A percentile compares a stretch with the other conserved stretches of the same genome.
Evolutionary conservation across 2,888 invertebrate species (phyloP).

Genomic region (Hirtodrosophila alboralis): DNA sequence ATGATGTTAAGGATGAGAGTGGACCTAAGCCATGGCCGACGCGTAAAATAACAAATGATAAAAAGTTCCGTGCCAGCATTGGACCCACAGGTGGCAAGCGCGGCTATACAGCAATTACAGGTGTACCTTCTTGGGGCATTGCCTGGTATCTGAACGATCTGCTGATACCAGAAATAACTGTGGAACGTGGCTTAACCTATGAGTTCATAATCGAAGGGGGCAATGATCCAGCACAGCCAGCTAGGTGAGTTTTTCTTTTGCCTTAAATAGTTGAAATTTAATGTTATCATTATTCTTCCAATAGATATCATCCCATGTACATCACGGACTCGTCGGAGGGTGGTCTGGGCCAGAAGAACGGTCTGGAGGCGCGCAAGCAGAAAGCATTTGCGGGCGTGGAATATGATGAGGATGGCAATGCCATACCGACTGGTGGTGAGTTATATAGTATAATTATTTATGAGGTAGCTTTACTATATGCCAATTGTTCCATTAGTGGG

Average conservation of each 20-base stretch:
- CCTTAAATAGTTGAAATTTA: too few relatives aligned
- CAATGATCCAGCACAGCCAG: slow-evolving; percentile 90
- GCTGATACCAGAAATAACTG: slow-evolving; percentile 94
- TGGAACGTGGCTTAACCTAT: slow-evolving; percentile 94
- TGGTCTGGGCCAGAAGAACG: slow-evolving; percentile 92
- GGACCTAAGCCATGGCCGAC: slow-evolving; percentile 89
- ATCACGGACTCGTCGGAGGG: slow-evolving; percentile 94
- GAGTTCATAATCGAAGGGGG: slow-evolving; percentile 94
- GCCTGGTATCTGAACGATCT: slow-evolving; percentile 97
- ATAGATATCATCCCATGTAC: slow-evolving; percentile 94
- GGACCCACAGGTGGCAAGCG: slow-evolving; percentile 93
- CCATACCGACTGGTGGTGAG: slow-evolving; percentile 91
- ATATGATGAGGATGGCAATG: slow-evolving; percentile 90
- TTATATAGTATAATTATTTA: background rate
- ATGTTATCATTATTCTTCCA: too few relatives aligned
- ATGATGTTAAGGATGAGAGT: slow-evolving; percentile 86
- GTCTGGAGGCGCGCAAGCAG: slow-evolving; percentile 88
- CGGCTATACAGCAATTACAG: slow-evolving; percentile 92
- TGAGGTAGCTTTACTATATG: too few relatives aligned
- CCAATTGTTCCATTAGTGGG: slow-evolving; percentile 86
- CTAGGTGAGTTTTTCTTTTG: slow-evolving; percentile 85
- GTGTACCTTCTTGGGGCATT: slow-evolving; percentile 93
- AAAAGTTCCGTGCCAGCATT: slow-evolving; percentile 89
- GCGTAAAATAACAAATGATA: slow-evolving; percentile 87
- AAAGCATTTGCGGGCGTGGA: slow-evolving; percentile 92